Percentiles rank a stretch among this genome's conserved stretches.
These are phyloP conservation scores for Octopus sinensis DNA, from an alignment of 1,140 invertebrate species.

Conservation along the genomic window DNA sequence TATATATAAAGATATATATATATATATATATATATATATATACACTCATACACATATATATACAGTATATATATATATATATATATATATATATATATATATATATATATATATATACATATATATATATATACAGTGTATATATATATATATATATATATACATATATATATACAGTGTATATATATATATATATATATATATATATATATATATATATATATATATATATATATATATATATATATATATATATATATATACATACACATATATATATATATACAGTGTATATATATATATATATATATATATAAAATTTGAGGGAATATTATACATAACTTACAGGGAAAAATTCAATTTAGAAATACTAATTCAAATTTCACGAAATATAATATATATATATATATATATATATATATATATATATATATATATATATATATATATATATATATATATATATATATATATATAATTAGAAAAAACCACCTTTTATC, in stretches of 20 bases:
- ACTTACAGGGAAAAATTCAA: too few species aligned
- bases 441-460: neutral
- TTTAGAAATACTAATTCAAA: too few species aligned
- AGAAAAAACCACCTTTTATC: too few species aligned
- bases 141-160: neutral
- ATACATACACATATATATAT: neutral
- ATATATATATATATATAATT: neutral
- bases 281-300: neutral
- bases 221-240: neutral
- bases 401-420: neutral
- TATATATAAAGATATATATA: too few species aligned
- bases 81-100: neutral
- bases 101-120: neutral
- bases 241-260: neutral
- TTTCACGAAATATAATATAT: neutral
- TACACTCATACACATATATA: neutral
- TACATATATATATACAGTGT: neutral
- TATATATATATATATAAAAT: neutral
- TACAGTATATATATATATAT: neutral
- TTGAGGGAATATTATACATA: neutral
- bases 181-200: slow-evolving; percentile 2
- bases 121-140: neutral
- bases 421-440: neutral
- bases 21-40: neutral
- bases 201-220: neutral